Evolutionary conservation across 2,113 vertebrate species (phyloP).

Genomic region (Chionomys nivalis): DNA sequence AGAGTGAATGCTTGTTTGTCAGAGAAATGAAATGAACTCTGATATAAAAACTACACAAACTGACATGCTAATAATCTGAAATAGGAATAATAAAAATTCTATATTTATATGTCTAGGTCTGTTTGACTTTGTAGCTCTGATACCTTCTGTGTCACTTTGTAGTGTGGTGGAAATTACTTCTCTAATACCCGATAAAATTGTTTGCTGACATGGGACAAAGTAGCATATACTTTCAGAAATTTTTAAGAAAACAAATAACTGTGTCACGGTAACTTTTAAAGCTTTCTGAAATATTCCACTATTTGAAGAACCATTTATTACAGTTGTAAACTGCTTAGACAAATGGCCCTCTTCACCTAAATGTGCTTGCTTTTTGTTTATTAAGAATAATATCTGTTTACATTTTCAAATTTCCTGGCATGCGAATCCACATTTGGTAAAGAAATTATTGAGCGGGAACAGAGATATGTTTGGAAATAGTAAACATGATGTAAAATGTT

Average conservation of each 20-base stretch:
- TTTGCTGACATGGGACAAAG: neutral
- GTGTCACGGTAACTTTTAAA: neutral
- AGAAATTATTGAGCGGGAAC: neutral
- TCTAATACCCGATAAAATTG: neutral
- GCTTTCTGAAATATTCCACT: neutral
- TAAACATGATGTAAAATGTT: neutral
- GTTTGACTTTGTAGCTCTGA: accelerated
- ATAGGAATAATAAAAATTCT: neutral
- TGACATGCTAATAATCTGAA: neutral
- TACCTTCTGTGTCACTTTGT: neutral
- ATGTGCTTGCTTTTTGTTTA: neutral
- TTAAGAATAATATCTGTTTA: neutral
- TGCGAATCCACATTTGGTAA: neutral
- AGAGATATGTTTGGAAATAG: neutral
- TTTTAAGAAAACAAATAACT: neutral
- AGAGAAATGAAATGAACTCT: neutral
- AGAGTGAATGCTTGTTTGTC: neutral
- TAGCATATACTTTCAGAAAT: neutral
- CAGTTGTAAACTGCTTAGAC: neutral
- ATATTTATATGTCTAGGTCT: accelerated
- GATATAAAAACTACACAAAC: neutral
- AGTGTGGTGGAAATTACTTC: neutral
- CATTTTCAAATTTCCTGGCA: neutral
- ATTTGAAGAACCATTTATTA: neutral
- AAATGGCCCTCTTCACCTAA: neutral